A percentile compares a stretch with the other conserved stretches of the same genome.
phyloP scores from a whole-genome alignment of 2,113 vertebrate species.

The Lathamus discolor region DNA sequence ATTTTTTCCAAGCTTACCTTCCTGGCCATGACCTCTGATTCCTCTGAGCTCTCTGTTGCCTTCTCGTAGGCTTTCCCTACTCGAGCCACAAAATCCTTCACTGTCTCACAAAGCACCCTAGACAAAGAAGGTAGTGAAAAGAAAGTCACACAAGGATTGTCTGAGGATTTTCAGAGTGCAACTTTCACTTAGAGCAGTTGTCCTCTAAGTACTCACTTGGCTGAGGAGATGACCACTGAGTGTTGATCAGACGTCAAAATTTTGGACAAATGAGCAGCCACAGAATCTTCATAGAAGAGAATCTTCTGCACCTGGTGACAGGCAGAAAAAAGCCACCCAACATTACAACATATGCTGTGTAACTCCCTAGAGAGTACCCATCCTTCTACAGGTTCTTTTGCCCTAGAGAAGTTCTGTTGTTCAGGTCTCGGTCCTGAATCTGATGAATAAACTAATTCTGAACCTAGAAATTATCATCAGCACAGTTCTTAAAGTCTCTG shows the following conservation, averaged over 20 bases:
- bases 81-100: constrained; percentile 97
- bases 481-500: neutral
- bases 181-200: neutral
- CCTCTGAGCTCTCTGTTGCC: constrained; percentile 87
- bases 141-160: neutral
- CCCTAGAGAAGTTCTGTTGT: neutral
- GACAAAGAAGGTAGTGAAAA: neutral
- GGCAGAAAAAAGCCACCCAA: neutral
- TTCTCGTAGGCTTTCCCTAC: constrained; percentile 95
- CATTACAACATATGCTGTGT: neutral
- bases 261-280: constrained; percentile 94
- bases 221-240: constrained; percentile 96
- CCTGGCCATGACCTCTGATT: constrained; percentile 93
- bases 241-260: constrained; percentile 98
- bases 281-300: constrained; percentile 94
- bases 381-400: neutral
- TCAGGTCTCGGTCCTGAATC: neutral
- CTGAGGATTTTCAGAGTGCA: neutral
- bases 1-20: constrained; percentile 80
- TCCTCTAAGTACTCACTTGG: constrained; percentile 80
- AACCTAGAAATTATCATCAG: neutral
- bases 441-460: neutral
- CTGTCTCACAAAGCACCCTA: constrained; percentile 96
- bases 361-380: neutral
- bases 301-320: constrained; percentile 90